Percentiles rank a stretch among this genome's conserved stretches.
Conservation (phyloP, 2,113 vertebrate genomes). For the Gasterosteus aculeatus region DNA sequence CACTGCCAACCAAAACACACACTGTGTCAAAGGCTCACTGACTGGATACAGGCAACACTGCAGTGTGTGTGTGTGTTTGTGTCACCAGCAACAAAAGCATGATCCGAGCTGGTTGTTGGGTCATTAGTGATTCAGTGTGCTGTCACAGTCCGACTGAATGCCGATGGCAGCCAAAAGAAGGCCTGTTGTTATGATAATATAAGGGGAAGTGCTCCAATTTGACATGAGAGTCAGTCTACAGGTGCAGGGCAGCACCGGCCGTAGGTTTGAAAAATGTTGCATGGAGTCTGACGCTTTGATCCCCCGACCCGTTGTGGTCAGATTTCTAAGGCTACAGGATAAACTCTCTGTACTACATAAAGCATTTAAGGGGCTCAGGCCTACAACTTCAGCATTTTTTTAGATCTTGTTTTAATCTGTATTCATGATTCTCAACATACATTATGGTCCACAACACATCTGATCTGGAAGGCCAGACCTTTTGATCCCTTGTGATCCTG, state of each 20-base stretch:
- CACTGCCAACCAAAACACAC: not conserved
- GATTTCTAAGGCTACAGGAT: not conserved
- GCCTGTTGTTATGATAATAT: not conserved
- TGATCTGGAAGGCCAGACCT: too few relatives aligned
- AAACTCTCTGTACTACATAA: not conserved
- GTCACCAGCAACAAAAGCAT: not conserved
- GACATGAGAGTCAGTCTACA: not conserved
- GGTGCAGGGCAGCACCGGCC: not conserved
- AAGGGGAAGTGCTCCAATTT: not conserved
- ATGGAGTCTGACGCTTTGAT: not conserved
- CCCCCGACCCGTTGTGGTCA: not conserved
- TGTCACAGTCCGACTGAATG: conserved; percentile 12
- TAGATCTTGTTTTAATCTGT: not conserved
- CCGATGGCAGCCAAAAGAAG: not conserved
- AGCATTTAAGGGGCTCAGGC: too few relatives aligned
- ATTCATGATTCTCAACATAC: not conserved
- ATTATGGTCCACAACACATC: not conserved
- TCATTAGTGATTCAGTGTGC: conserved; percentile 1
- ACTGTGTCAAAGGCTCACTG: not conserved
- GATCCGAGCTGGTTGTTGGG: conserved; percentile 1
- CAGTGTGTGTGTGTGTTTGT: conserved; percentile 3
- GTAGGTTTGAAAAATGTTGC: not conserved
- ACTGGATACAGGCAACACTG: not conserved
- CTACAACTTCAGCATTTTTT: not conserved
- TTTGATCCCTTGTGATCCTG: too few relatives aligned